Conservation (phyloP, 2,888 invertebrate species). For the Phaonia tiefii region DNA sequence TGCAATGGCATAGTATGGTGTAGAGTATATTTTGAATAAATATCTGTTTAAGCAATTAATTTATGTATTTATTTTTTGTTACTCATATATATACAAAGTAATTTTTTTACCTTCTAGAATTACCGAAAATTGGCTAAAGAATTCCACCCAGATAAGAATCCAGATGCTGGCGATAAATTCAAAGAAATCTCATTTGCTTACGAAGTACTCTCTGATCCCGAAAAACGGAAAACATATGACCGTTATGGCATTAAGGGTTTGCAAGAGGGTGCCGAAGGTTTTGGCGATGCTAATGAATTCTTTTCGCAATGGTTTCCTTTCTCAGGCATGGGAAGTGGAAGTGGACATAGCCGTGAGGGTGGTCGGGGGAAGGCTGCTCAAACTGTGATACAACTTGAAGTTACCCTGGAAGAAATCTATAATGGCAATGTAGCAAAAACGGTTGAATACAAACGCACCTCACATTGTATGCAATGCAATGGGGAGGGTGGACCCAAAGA, state of each 20-base stretch:
- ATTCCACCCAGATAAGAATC: slow-evolving; percentile 96
- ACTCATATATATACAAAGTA: too few relatives aligned
- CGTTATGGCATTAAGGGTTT: slow-evolving; percentile 92
- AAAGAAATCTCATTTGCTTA: slow-evolving; percentile 98
- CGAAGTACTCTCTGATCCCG: slow-evolving; percentile 94
- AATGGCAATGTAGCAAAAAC: slow-evolving; percentile 89
- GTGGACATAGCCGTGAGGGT: slow-evolving; percentile 81
- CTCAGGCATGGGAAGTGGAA: slow-evolving; percentile 81
- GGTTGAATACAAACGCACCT: slow-evolving; percentile 75
- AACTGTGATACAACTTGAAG: slow-evolving; percentile 90
- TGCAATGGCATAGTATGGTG: too few relatives aligned
- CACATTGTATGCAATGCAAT: slow-evolving; percentile 75
- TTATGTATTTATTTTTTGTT: not conserved
- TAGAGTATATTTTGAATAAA: too few relatives aligned
- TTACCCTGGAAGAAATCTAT: slow-evolving; percentile 94
- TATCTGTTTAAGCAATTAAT: too few relatives aligned
- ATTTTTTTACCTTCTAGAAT: slow-evolving; percentile 84
- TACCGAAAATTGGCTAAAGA: slow-evolving; percentile 96
- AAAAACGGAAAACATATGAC: slow-evolving; percentile 93
- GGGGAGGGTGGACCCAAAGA: slow-evolving; percentile 77
- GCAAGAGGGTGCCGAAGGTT: slow-evolving; percentile 86
- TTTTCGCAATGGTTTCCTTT: slow-evolving; percentile 86
- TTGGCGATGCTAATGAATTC: slow-evolving; percentile 82
- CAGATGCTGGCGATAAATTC: slow-evolving; percentile 94
- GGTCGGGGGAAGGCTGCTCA: slow-evolving; percentile 85